Base-by-base conservation (phyloP, 2,888 invertebrate species). In the Troglohyphantes excavatus region DNA sequence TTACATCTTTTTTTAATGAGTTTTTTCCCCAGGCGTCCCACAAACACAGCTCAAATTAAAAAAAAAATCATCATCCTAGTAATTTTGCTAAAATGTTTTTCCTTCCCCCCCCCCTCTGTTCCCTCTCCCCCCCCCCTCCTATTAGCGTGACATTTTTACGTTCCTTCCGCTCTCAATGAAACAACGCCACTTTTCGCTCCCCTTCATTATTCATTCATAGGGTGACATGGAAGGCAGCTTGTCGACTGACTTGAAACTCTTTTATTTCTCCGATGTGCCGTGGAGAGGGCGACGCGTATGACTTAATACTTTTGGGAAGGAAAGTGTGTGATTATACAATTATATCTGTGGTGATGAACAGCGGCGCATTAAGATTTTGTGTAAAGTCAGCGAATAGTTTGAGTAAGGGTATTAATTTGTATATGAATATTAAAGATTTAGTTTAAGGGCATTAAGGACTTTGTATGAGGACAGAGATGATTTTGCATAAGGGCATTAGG, bases 61-160 rank as follows among this genome's bases (percentile, higher is more conserved):
- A 72, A 72, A 26, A 46, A 72, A 72, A 72, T 11, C 5, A 26
- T 26, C 46, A 23, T 13, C 26, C 46, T n/a, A 53, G 46, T 72
- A 72, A 72, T 72, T 72, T 72, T 26, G 46, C 23, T 26, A 72
- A 46, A 72, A 46, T 72, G 72, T 72, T 72, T 39, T 72, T 72
- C 46, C 72, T 46, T 26, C 68, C 39, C 39, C 39, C 39, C n/a
- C n/a, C 39, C 46, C n/a, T 23, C 72, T 17, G 5, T 23, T 46
- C 72, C 23, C n/a, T 39, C 39, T 70, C 39, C 39, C n/a, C n/a
- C 39, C 46, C n/a, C 13, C 72, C 6, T 3, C 17, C 72, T 46
- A 72, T 72, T 46, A 72, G 23, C 46, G 23, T 72, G 72, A 72
- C 72, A 46, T 72, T 72, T 72, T 72, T 72, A 53, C 68, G 68